Percentiles rank a stretch among this genome's conserved stretches.
phyloP scores from a whole-genome alignment of 2,797 vertebrate species.

The Neoniphon sammara region DNA sequence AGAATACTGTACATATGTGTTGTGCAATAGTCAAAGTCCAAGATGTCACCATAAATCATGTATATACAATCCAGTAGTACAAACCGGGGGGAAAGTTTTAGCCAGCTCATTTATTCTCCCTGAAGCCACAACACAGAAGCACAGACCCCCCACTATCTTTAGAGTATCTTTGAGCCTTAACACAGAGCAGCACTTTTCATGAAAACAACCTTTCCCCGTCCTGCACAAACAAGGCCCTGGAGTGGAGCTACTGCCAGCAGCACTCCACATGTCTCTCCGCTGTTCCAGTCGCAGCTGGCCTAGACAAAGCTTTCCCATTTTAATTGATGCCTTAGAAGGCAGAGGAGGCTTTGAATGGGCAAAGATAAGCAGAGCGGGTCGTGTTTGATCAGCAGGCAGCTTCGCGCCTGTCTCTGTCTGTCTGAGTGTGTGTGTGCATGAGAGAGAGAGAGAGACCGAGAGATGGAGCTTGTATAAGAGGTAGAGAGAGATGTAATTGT shows the following conservation, averaged over 20 bases:
- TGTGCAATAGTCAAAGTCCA: conserved; percentile 56
- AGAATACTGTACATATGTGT: conserved; percentile 74
- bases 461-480: conserved; percentile 1
- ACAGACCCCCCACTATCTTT: conserved; percentile 35
- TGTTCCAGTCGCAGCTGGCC: conserved; percentile 33
- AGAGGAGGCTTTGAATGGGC: conserved; percentile 29
- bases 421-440: not conserved
- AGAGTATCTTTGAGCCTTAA: conserved; percentile 66
- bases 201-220: conserved; percentile 27
- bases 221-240: conserved; percentile 14
- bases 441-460: conserved; percentile 12
- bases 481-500: not conserved
- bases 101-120: conserved; percentile 16
- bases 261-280: conserved; percentile 21
- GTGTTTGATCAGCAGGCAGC: conserved; percentile 54
- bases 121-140: conserved; percentile 37
- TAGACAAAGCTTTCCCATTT: conserved; percentile 58
- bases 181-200: conserved; percentile 56
- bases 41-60: conserved; percentile 52
- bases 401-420: conserved; percentile 22
- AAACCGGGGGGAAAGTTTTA: conserved; percentile 27
- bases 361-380: conserved; percentile 42
- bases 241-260: conserved; percentile 9
- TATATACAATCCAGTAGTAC: conserved; percentile 57
- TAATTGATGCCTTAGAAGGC: conserved; percentile 61